Conservation (phyloP, 2,113 vertebrate species). For the Gymnorhina tibicen region DNA sequence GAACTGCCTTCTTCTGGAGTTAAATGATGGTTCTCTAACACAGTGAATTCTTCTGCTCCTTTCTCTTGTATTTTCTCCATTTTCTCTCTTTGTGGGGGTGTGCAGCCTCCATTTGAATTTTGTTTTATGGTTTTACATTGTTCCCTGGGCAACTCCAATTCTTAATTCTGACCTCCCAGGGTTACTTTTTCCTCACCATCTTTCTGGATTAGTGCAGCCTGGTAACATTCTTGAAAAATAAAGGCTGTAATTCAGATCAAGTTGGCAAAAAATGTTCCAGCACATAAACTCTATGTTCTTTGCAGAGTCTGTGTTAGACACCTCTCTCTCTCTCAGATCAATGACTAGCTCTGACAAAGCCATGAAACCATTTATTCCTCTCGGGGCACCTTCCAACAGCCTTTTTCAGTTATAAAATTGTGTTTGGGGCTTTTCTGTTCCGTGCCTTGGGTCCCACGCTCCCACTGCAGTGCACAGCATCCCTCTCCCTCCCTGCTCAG, state of each 20-base stretch:
- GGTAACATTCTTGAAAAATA: not conserved
- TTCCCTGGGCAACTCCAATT: not conserved
- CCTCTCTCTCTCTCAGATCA: not conserved
- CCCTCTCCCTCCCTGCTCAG: not conserved
- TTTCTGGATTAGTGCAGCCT: not conserved
- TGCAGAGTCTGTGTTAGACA: not conserved
- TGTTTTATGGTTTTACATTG: not conserved
- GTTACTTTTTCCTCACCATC: not conserved
- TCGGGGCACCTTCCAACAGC: not conserved
- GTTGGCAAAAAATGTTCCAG: not conserved
- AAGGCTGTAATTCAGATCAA: not conserved
- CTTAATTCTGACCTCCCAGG: not conserved
- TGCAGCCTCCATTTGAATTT: not conserved
- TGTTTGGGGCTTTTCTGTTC: not conserved
- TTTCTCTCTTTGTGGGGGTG: not conserved
- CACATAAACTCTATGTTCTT: not conserved
- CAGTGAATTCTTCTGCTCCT: not conserved
- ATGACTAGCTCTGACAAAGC: not conserved
- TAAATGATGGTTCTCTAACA: not conserved
- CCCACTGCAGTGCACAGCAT: not conserved
- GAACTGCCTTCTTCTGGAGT: not conserved
- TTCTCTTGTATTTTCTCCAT: not conserved
- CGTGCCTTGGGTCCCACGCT: accelerated
- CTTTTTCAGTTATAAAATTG: not conserved
- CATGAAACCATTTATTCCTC: not conserved